Evolutionary conservation across 2,888 invertebrate species (phyloP), one percentile per base, ranked within the genome.

Genomic region (Andrena bicolor): DNA sequence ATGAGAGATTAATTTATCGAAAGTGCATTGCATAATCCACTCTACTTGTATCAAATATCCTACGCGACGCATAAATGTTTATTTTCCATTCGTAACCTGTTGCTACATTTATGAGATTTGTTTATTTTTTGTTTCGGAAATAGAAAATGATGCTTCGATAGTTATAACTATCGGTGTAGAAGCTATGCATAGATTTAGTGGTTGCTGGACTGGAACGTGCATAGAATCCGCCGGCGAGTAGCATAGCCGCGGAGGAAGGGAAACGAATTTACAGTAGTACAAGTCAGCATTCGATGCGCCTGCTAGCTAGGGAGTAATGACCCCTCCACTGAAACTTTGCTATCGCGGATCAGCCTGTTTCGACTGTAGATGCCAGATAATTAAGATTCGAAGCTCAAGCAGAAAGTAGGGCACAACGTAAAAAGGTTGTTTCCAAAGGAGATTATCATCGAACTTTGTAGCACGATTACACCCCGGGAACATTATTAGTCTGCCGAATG

Each of bases 241-340:
- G 84, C 74, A 75, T 76, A 64, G 78, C 41, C 74, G 51, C 68
- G 32, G 76, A 77, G 82, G 73, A 77, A 72, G 79, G 61, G 66
- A 74, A 73, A 82, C 71, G 75, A 75, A 76, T 80, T 68, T 70
- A 64, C 81, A 75, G 86, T 80, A 71, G 82, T 79, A 70, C 71
- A 74, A 85, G 79, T 78, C 86, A 79, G 65, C 69, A 79, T 75
- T 79, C 20, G 75, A 65, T 49, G 69, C 69, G 53, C 20, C 51
- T 41, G 75, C 32, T 41, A 35, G 32, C 49, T 10, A 16, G 68
- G 61, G 72, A 78, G 72, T 72, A 80, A 73, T 16, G 80, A 80
- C 68, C 35, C 63, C 23, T 35, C 63, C 68, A 63, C 51, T 56
- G 30, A 63, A 78, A 56, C 78, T 48, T 35, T n/a, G 49, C 28